These are phyloP conservation scores for Meloe dianella DNA, from an alignment of 2,888 invertebrate genomes.

Conservation along the genomic window DNA sequence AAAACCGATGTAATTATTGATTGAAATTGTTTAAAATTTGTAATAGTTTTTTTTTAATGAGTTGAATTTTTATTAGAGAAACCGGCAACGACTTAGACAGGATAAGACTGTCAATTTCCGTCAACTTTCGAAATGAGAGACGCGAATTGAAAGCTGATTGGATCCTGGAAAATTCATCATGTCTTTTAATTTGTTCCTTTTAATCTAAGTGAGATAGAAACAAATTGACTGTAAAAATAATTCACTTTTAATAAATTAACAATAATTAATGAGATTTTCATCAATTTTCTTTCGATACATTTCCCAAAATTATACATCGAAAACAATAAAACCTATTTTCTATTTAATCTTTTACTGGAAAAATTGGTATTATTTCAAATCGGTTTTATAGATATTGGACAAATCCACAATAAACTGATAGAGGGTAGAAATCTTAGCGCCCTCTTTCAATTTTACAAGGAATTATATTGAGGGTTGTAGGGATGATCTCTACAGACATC, in stretches of 20 bases:
- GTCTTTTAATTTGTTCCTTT: constrained; percentile 25
- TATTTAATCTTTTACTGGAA: too few species aligned
- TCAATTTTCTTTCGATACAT: background rate
- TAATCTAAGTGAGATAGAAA: constrained; percentile 13
- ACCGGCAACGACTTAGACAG: constrained; percentile 20
- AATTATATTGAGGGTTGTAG: background rate
- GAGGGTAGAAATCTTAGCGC: background rate
- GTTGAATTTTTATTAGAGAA: constrained; percentile 2
- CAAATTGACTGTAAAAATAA: background rate
- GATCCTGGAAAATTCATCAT: constrained; percentile 27
- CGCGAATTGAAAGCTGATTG: constrained; percentile 49
- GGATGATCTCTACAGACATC: background rate
- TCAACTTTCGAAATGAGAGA: constrained; percentile 53
- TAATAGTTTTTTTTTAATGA: constrained; percentile 4
- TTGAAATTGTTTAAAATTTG: constrained; percentile 14
- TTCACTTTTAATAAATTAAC: background rate
- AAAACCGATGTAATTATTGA: background rate
- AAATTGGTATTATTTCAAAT: background rate
- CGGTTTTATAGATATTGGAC: background rate
- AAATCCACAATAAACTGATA: background rate
- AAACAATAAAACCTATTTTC: too few species aligned
- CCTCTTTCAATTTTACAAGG: background rate
- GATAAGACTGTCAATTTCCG: constrained; percentile 55
- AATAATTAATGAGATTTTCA: background rate
- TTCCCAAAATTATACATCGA: background rate